Conservation (phyloP, 1,140 invertebrate species). For the Octopus bimaculoides region DNA sequence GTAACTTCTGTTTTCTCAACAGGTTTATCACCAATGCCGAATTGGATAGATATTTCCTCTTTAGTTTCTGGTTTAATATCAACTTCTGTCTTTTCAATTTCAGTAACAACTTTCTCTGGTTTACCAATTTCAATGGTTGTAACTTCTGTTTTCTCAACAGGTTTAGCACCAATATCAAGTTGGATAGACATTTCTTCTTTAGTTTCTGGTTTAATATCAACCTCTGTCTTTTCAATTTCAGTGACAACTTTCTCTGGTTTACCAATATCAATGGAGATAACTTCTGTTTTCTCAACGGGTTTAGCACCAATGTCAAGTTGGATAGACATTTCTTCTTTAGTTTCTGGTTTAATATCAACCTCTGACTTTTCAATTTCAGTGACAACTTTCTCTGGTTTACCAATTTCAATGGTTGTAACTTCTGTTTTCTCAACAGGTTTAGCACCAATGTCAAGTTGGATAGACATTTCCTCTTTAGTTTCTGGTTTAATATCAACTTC, state of each 20-base stretch:
- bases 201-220: background rate
- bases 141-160: background rate
- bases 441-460: background rate
- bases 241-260: background rate
- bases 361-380: background rate
- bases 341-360: background rate
- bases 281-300: background rate
- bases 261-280: slow-evolving; percentile 12
- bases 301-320: too few species aligned
- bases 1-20: too few species aligned
- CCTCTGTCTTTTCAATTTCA: slow-evolving; percentile 15
- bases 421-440: background rate
- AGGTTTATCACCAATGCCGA: too few species aligned
- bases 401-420: background rate
- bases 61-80: background rate
- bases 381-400: background rate
- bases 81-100: background rate
- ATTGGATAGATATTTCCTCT: too few species aligned
- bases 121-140: background rate
- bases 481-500: background rate
- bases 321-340: background rate
- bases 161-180: background rate
- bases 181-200: background rate
- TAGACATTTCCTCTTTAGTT: background rate
- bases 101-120: background rate